Conservation (phyloP, 2,113 vertebrate genomes). For the Gnathonemus echidnorhynchus region DNA sequence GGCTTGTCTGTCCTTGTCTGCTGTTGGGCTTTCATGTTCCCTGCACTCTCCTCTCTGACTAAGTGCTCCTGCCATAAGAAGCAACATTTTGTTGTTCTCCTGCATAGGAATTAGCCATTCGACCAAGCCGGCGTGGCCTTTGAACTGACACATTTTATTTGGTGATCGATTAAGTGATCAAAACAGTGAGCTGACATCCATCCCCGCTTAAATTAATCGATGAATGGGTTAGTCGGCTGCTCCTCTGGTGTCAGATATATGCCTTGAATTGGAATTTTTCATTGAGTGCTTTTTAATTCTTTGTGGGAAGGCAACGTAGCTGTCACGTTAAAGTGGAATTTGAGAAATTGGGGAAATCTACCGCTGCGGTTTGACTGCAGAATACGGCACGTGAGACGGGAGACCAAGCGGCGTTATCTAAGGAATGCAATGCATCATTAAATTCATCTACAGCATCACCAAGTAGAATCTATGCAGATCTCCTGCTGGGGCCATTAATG, state of each 20-base stretch:
- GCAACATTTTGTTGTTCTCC: background rate
- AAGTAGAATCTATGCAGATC: background rate
- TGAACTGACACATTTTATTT: background rate
- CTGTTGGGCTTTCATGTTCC: background rate
- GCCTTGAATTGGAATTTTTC: background rate
- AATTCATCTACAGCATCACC: background rate
- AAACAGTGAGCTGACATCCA: background rate
- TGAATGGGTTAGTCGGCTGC: background rate
- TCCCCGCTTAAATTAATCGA: background rate
- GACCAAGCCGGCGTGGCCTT: background rate
- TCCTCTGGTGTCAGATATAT: background rate
- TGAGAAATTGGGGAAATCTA: background rate
- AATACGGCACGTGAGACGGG: background rate
- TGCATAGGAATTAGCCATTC: background rate
- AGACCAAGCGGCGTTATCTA: background rate
- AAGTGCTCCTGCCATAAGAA: background rate
- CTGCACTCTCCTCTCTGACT: background rate
- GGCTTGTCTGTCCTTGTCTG: background rate
- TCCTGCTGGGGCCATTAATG: background rate
- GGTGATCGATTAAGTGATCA: background rate
- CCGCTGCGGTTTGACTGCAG: background rate
- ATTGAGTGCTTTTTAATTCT: background rate
- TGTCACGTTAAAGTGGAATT: background rate
- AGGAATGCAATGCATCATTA: background rate
- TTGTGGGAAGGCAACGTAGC: background rate